These are phyloP conservation scores for Physocephala rufipes DNA, from an alignment of 2,888 invertebrate species.

Conservation along the genomic window DNA sequence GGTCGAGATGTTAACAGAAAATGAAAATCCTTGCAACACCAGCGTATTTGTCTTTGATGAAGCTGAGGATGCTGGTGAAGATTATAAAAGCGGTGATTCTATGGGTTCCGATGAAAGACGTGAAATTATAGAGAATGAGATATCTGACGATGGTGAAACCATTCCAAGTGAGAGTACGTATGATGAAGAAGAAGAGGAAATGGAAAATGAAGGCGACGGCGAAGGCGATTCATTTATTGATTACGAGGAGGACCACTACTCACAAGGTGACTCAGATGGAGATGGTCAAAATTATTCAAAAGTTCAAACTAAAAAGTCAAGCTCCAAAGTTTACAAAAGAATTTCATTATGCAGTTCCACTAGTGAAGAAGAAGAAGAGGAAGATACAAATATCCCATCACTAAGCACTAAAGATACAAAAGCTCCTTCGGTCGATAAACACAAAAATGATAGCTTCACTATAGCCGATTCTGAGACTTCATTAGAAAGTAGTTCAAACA, in stretches of 20 bases:
- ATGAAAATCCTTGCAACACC: conserved; percentile 39
- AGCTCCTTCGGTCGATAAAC: neutral
- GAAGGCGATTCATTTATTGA: conserved; percentile 70
- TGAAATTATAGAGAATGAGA: conserved; percentile 68
- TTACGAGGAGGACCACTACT: conserved; percentile 41
- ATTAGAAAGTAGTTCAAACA: too few relatives aligned
- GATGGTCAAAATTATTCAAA: conserved; percentile 28
- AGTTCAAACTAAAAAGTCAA: neutral
- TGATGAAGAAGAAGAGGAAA: conserved; percentile 65
- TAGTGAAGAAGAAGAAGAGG: neutral
- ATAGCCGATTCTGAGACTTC: too few relatives aligned
- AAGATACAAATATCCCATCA: neutral
- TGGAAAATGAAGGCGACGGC: conserved; percentile 65
- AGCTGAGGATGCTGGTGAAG: conserved; percentile 52
- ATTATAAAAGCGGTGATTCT: conserved; percentile 60
- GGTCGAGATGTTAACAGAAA: conserved; percentile 36
- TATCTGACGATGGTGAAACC: conserved; percentile 68
- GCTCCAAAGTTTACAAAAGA: conserved; percentile 10
- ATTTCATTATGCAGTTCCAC: neutral
- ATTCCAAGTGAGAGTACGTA: conserved; percentile 66
- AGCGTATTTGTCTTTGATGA: conserved; percentile 56
- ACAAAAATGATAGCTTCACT: too few relatives aligned
- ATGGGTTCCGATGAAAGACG: conserved; percentile 67
- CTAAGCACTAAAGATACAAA: neutral
- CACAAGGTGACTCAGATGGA: conserved; percentile 42